These are phyloP conservation scores for Hemiscyllium ocellatum DNA, from an alignment of 2,113 vertebrate genomes.

Conservation along the genomic window DNA sequence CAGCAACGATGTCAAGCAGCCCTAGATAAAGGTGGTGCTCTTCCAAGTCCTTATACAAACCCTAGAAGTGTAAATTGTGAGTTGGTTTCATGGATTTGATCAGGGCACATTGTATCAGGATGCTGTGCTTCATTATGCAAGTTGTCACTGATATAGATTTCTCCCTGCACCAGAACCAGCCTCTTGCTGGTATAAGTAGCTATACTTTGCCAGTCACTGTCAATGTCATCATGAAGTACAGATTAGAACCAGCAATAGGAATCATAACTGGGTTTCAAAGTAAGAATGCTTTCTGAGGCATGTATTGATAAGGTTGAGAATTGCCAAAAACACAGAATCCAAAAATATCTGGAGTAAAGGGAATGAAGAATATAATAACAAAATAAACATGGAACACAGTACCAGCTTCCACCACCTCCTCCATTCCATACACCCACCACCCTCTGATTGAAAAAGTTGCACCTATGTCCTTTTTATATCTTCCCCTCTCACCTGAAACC, in stretches of 20 bases:
- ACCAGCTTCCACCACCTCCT: too few relatives aligned
- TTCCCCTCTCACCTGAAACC: too few relatives aligned
- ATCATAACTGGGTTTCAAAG: not conserved
- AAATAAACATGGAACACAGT: not conserved
- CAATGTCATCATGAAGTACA: not conserved
- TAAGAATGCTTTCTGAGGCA: not conserved
- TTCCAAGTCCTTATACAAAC: too few relatives aligned
- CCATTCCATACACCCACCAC: too few relatives aligned
- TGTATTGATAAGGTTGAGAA: not conserved
- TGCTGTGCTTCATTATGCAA: not conserved
- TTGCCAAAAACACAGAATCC: not conserved
- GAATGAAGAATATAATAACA: not conserved
- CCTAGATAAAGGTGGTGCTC: not conserved
- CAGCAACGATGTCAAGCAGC: not conserved
- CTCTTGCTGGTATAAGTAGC: not conserved
- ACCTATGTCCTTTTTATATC: too few relatives aligned
- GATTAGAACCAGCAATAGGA: not conserved
- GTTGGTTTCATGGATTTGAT: not conserved
- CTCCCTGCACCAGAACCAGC: not conserved
- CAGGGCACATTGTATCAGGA: not conserved
- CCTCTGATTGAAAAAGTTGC: too few relatives aligned
- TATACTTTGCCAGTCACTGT: too few relatives aligned
- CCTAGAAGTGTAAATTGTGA: not conserved
- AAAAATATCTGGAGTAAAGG: not conserved
- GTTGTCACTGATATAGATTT: not conserved